phyloP scores from a whole-genome alignment of 2,888 invertebrate species.

The Mesorhabditis sp. region DNA sequence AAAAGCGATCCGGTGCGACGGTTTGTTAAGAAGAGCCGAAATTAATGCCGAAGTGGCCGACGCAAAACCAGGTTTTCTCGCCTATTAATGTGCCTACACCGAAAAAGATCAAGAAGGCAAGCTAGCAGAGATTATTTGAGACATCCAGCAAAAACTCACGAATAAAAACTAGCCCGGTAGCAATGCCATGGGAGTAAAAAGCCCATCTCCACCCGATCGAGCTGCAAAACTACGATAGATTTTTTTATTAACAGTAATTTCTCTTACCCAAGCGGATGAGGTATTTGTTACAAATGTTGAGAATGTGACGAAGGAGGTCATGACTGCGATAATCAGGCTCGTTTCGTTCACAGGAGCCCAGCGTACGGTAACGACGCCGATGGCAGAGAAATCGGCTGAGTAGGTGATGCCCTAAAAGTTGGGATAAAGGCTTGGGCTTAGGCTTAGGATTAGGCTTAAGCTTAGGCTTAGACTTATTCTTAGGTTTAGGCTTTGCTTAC shows the following conservation, averaged over 20 bases:
- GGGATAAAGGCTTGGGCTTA: background rate
- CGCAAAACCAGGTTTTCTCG: no score
- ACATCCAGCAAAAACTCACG: background rate
- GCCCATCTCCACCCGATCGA: conserved; percentile 3
- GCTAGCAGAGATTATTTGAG: no score
- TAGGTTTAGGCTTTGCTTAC: background rate
- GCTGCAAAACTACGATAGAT: background rate
- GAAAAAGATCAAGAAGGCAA: no score
- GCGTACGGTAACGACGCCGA: background rate
- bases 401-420: conserved; percentile 1
- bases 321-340: background rate
- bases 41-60: no score
- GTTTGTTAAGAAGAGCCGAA: no score
- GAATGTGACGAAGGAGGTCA: conserved; percentile 2
- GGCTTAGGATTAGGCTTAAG: background rate
- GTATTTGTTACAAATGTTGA: background rate
- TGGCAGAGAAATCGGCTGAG: conserved; percentile 2
- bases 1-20: no score
- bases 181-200: conserved; percentile 1
- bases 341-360: conserved; percentile 1
- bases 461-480: background rate
- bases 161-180: background rate
- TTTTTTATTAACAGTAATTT: background rate
- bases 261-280: background rate
- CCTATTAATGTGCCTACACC: no score